phyloP scores from a whole-genome alignment of 2,113 vertebrate genomes.

The Balaeniceps rex region DNA sequence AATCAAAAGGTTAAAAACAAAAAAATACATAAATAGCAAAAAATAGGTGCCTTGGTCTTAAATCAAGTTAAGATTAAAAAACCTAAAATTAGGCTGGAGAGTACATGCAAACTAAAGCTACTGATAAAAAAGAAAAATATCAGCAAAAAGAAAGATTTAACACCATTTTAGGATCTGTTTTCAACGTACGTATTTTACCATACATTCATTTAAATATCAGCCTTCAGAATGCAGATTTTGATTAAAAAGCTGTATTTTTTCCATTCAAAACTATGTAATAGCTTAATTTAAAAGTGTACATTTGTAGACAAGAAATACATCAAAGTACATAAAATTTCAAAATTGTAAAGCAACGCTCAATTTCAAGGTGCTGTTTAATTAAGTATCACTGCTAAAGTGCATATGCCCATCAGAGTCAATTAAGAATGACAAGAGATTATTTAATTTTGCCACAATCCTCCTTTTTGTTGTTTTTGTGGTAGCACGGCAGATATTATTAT shows the following conservation, averaged over 20 bases:
- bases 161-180: neutral
- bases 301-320: neutral
- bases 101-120: neutral
- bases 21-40: neutral
- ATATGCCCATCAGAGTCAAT: neutral
- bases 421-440: neutral
- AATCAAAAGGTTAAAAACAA: neutral
- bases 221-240: neutral
- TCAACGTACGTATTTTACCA: neutral
- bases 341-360: neutral
- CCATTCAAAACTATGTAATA: neutral
- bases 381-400: neutral
- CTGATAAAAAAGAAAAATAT: neutral
- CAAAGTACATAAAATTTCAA: neutral
- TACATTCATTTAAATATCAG: fast-evolving
- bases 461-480: neutral
- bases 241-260: neutral
- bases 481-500: neutral
- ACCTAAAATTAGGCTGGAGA: neutral
- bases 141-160: neutral
- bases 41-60: neutral
- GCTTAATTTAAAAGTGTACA: neutral
- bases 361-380: neutral
- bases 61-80: neutral
- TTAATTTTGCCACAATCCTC: neutral